Evolutionary conservation across 2,888 invertebrate species (phyloP), one percentile per base, ranked within the genome.

Genomic region (Coelopa pilipes): DNA sequence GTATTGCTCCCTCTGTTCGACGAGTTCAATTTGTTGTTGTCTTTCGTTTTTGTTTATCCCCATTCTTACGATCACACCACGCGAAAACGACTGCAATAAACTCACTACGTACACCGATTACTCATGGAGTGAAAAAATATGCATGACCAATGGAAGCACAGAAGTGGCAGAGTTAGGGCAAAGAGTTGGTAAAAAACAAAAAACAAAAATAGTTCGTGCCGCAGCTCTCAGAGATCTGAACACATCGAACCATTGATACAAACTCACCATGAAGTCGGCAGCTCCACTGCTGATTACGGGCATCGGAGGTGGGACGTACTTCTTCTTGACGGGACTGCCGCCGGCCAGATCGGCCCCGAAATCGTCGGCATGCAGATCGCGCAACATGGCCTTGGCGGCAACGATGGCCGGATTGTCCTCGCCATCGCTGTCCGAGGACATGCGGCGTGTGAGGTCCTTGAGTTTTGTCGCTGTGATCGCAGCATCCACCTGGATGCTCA

Each of bases 261-360:
- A 9, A 80, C 85, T 82, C 71, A 85, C 85, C 82, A 81, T 82
- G 70, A 85, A 80, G 76, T 85, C 85, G 19, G 80, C 76, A 12
- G 79, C 75, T 46, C 82, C 81, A 76, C 84, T 84, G 74, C 78
- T 79, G 12, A 76, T 69, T 53, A 73, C 77, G 67, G 78, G 75
- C 24, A 75, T 67, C 67, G 70, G 76, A 68, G 80, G 78, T 46
- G 79, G 79, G n/a, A 80, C 75, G 77, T 81, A 85, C 78, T 84
- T 85, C 76, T 84, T 85, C 75, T 84, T 86, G 10, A 79, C 79
- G 10, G 80, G 79, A 75, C 78, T 78, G 34, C 46, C 19, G 12
- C 70, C 63, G 21, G 62, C 69, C 21, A 57, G 49, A 24, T 21
- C 24, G 24, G 49, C 50, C 63, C 19, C 45, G 19, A 21, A 70